A percentile compares a stretch with the other conserved stretches of the same genome.
Conservation (phyloP, 2,888 invertebrate species). For the Amphipyra berbera region DNA sequence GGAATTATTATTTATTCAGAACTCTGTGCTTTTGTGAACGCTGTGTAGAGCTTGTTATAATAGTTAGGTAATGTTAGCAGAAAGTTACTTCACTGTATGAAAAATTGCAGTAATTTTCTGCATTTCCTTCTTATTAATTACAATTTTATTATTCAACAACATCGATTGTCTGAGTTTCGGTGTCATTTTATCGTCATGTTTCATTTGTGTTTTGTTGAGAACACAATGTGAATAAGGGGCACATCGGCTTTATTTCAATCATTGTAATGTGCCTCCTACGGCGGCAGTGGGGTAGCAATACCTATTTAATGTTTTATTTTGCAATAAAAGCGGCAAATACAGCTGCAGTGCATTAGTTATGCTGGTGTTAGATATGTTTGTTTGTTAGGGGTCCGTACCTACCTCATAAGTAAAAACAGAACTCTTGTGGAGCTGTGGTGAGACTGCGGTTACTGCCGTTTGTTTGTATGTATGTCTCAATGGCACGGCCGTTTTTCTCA, state of each 20-base stretch:
- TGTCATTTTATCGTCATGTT: neutral
- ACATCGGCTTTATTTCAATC: constrained; percentile 62
- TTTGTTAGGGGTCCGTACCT: constrained; percentile 25
- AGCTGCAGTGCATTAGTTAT: constrained; percentile 81
- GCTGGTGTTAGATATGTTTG: constrained; percentile 58
- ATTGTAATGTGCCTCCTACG: constrained; percentile 69
- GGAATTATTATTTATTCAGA: neutral
- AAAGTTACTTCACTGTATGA: neutral
- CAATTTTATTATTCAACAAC: neutral
- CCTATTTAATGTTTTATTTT: constrained; percentile 80
- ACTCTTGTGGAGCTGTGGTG: no score
- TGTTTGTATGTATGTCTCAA: no score
- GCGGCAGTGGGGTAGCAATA: constrained; percentile 48
- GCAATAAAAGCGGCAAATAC: constrained; percentile 79
- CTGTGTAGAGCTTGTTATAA: constrained; percentile 1
- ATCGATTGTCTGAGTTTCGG: no score
- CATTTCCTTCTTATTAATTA: neutral
- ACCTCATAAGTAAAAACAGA: no score
- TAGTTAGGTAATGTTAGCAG: neutral
- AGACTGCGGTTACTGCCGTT: no score
- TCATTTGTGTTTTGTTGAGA: neutral
- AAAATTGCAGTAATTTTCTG: constrained; percentile 1
- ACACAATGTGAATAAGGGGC: constrained; percentile 6
- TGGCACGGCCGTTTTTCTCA: no score
- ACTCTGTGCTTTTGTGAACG: neutral